Percentiles rank a stretch among this genome's conserved stretches.
phyloP scores from a whole-genome alignment of 1,140 invertebrate species.

The Drosophila hydei region DNA sequence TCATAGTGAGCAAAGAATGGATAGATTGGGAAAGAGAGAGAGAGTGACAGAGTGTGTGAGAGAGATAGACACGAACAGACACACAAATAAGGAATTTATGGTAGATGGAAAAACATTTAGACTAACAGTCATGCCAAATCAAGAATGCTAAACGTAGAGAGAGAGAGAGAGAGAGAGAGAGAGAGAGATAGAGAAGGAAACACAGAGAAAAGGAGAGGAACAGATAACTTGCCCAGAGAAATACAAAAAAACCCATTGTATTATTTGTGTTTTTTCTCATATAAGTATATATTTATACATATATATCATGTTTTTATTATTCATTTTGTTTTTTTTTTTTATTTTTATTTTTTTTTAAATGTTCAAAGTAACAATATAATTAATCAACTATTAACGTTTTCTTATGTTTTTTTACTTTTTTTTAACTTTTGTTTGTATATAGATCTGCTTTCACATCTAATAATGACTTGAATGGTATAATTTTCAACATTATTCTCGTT shows the following conservation, averaged over 20 bases:
- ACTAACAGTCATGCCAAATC: slow-evolving; percentile 78
- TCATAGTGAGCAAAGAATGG: slow-evolving; percentile 21
- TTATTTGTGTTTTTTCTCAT: slow-evolving; percentile 69
- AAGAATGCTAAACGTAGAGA: slow-evolving; percentile 65
- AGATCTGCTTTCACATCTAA: slow-evolving; percentile 79
- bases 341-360: slow-evolving; percentile 67
- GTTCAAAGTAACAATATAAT: slow-evolving; percentile 82
- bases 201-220: slow-evolving; percentile 9
- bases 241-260: slow-evolving; percentile 72
- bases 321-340: slow-evolving; percentile 47
- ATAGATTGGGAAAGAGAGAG: slow-evolving; percentile 9
- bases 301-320: slow-evolving; percentile 76
- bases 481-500: slow-evolving; percentile 69
- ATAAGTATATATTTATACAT: slow-evolving; percentile 74
- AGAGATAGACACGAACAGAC: slow-evolving; percentile 34
- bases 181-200: slow-evolving; percentile 17
- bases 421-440: slow-evolving; percentile 47
- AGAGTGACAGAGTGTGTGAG: slow-evolving; percentile 25
- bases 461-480: slow-evolving; percentile 78
- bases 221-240: slow-evolving; percentile 33
- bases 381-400: slow-evolving; percentile 79
- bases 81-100: slow-evolving; percentile 47
- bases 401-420: slow-evolving; percentile 38
- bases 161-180: slow-evolving; percentile 16
- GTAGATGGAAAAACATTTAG: slow-evolving; percentile 68